Evolutionary conservation across 2,888 invertebrate species (phyloP), one percentile per base, ranked within the genome.

Genomic region (Polydesmus complanatus): DNA sequence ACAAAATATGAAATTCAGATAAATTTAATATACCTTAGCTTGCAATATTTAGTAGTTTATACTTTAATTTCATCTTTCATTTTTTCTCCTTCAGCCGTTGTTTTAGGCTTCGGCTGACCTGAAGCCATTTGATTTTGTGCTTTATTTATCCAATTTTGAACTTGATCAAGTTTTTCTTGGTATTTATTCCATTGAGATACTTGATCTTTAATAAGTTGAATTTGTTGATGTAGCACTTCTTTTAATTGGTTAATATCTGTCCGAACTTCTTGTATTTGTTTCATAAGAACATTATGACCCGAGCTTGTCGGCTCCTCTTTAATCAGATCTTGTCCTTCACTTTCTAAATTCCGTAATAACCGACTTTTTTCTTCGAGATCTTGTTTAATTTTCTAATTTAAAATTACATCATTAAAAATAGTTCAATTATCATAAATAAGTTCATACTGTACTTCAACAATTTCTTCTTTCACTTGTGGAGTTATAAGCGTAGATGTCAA

Each of bases 101-200:
- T 49, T 19, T 48, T 60, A 3, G 54, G 60, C 23, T 55, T 54
- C 54, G 54, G 55, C n/a, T 54, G 60, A 19, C 60, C 60, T 25
- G 64, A 59, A 47, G 48, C 56, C 26, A 89, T 80, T 75, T 85
- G 86, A n/a, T 83, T 75, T 76, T 94, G 93, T 21, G 88, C 87
- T 71, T 87, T 81, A 72, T 91, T 88, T 61, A 95, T 81, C 86
- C 92, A 90, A 0, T 92, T 91, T 71, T 86, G 85, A 57, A 93
- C 81, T 72, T 86, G 83, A 63, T 85, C 81, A 27, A 91, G 67
- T 47, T 72, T 69, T 60, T 83, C 84, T 74, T 91, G 88, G 73
- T 90, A 91, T 68, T 83, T 82, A 70, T 89, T 84, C 88, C 90
- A 92, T 65, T 86, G 86, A 48, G 83, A 81, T 54, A 92, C 77